These are phyloP conservation scores for Morinoia aosen DNA, from an alignment of 2,888 invertebrate genomes.

Conservation along the genomic window DNA sequence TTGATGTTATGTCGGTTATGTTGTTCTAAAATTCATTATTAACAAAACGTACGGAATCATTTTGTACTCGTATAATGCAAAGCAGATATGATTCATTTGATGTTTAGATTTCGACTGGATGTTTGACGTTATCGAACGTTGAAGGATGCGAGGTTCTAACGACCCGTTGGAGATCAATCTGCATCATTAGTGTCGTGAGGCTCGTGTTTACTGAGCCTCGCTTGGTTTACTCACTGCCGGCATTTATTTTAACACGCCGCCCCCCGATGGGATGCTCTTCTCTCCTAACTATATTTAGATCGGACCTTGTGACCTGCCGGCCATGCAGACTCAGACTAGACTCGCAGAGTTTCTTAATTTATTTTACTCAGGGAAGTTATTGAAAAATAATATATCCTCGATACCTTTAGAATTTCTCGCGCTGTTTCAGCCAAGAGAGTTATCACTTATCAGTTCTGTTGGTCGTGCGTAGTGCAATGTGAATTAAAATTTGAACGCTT, in stretches of 20 bases:
- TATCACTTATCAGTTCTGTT: not conserved
- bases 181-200: constrained; percentile 8
- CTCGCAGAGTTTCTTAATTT: not conserved
- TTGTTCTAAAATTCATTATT: not conserved
- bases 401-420: not conserved
- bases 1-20: not conserved
- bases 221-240: not conserved
- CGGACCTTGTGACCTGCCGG: constrained; percentile 41
- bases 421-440: not conserved
- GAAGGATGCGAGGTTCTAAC: constrained; percentile 4
- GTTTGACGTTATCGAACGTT: not conserved
- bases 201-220: not conserved
- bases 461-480: not conserved
- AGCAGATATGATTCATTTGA: not conserved
- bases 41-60: not conserved
- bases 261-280: not conserved
- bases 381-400: not conserved
- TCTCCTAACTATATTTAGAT: constrained; percentile 31
- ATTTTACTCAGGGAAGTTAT: not conserved
- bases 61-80: not conserved
- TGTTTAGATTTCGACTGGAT: not conserved
- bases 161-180: constrained; percentile 7
- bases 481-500: not conserved
- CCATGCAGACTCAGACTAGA: not conserved
- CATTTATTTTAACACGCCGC: constrained; percentile 38